These are phyloP conservation scores for Laothoe populi DNA, from an alignment of 2,888 invertebrate genomes.

Conservation along the genomic window DNA sequence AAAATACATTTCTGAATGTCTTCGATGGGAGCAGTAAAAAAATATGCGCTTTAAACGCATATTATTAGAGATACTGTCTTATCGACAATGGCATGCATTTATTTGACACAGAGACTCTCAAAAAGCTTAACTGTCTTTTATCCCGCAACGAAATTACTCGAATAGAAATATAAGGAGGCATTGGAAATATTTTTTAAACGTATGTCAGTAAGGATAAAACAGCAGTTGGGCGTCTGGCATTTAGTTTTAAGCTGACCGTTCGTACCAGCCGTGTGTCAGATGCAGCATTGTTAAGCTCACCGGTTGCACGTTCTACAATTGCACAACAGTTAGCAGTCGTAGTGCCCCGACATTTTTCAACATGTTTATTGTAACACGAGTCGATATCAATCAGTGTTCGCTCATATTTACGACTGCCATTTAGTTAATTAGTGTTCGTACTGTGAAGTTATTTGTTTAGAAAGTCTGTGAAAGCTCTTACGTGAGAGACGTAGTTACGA, in stretches of 20 bases:
- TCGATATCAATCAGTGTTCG: slow-evolving; percentile 9
- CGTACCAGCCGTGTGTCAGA: slow-evolving; percentile 33
- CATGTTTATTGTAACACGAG: slow-evolving; percentile 10
- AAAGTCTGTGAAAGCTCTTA: not conserved
- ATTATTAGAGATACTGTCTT: too few relatives aligned
- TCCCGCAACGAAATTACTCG: too few relatives aligned
- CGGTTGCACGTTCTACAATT: slow-evolving; percentile 53
- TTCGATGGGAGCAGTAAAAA: too few relatives aligned
- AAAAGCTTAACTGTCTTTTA: too few relatives aligned
- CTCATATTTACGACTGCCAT: slow-evolving; percentile 2
- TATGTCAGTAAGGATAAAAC: too few relatives aligned
- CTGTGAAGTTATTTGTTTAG: slow-evolving; percentile 1
- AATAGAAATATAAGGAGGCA: too few relatives aligned
- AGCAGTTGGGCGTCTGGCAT: too few relatives aligned
- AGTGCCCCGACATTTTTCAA: slow-evolving; percentile 9
- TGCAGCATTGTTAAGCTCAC: slow-evolving; percentile 44
- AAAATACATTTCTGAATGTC: too few relatives aligned
- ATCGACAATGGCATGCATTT: too few relatives aligned
- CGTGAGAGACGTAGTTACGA: not conserved
- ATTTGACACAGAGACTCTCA: too few relatives aligned
- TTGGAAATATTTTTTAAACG: too few relatives aligned
- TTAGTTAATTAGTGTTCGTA: slow-evolving; percentile 5
- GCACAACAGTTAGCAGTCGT: slow-evolving; percentile 44
- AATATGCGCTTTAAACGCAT: too few relatives aligned
- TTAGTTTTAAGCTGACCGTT: not conserved